Conservation (phyloP, 1,140 invertebrate species). For the Forficula auricularia region DNA sequence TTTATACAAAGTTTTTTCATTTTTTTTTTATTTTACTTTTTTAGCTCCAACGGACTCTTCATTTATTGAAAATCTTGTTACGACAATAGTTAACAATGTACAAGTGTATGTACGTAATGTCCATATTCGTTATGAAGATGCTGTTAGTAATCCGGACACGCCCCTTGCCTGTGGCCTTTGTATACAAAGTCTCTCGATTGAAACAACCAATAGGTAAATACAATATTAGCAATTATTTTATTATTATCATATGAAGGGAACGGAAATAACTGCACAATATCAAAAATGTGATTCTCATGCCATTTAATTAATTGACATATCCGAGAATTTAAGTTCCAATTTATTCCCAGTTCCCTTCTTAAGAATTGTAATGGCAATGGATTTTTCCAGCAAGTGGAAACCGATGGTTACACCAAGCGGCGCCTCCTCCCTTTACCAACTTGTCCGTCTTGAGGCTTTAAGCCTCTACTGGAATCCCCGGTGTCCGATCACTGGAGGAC, state of each 20-base stretch:
- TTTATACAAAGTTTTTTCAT: not conserved
- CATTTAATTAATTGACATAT: not conserved
- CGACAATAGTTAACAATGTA: slow-evolving; percentile 60
- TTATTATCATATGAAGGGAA: not conserved
- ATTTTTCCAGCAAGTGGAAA: slow-evolving; percentile 54
- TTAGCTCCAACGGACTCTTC: slow-evolving; percentile 20
- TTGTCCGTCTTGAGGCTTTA: slow-evolving; percentile 56
- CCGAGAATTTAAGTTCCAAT: not conserved
- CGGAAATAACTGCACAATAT: not conserved
- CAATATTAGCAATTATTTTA: not conserved
- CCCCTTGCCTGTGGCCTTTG: slow-evolving; percentile 60
- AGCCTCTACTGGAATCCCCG: slow-evolving; percentile 59
- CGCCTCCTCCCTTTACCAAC: slow-evolving; percentile 52
- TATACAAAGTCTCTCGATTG: slow-evolving; percentile 55
- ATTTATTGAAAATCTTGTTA: slow-evolving; percentile 52
- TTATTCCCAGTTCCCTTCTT: too few relatives aligned
- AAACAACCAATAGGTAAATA: slow-evolving; percentile 59
- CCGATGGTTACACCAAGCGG: slow-evolving; percentile 41
- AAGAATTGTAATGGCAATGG: too few relatives aligned
- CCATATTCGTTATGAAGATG: slow-evolving; percentile 69
- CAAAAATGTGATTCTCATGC: too few relatives aligned
- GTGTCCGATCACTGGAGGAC: slow-evolving; percentile 11
- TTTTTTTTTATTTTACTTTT: slow-evolving; percentile 18
- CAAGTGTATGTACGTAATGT: slow-evolving; percentile 64
- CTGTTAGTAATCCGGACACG: slow-evolving; percentile 40